Conservation (phyloP, 37 sponge, comb jelly and placozoan species). For the Aphrocallistes beatrix region DNA sequence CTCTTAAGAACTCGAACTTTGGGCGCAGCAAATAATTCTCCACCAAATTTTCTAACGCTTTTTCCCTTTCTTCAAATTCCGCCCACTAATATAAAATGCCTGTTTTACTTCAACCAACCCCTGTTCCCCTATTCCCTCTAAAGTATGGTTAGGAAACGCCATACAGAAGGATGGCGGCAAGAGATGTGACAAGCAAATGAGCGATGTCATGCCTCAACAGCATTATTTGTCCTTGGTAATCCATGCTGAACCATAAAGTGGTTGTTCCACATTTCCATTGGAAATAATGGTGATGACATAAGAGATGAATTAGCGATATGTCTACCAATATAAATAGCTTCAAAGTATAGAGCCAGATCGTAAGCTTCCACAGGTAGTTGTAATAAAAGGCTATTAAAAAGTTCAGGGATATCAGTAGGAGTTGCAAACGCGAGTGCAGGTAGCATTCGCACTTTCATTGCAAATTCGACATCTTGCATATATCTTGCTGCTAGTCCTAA, state of each 20-base stretch:
- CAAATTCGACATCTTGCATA: neutral
- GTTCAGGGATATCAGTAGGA: neutral
- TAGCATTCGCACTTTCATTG: constrained; percentile 16
- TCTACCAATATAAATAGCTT: constrained; percentile 1
- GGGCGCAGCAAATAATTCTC: no score
- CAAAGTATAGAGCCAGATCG: constrained; percentile 10
- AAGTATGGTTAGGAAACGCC: no score
- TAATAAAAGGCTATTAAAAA: neutral
- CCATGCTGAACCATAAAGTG: constrained; percentile 17
- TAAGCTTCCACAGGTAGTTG: neutral
- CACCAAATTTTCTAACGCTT: no score
- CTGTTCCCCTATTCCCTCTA: no score
- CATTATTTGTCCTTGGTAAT: constrained; percentile 3
- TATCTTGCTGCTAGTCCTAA: constrained; percentile 16
- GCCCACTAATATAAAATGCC: no score
- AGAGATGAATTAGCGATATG: constrained; percentile 9
- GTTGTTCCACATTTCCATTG: constrained; percentile 16
- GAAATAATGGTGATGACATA: constrained; percentile 7
- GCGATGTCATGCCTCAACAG: neutral
- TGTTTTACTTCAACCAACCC: no score
- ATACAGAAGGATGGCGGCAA: constrained; percentile 8
- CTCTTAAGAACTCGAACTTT: no score
- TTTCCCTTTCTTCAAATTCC: no score
- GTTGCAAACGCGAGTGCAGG: constrained; percentile 21
- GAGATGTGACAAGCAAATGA: constrained; percentile 12